Evolutionary conservation across 2,888 invertebrate genomes (phyloP), one percentile per base, ranked within the genome.

Genomic region (Volucella inanis): DNA sequence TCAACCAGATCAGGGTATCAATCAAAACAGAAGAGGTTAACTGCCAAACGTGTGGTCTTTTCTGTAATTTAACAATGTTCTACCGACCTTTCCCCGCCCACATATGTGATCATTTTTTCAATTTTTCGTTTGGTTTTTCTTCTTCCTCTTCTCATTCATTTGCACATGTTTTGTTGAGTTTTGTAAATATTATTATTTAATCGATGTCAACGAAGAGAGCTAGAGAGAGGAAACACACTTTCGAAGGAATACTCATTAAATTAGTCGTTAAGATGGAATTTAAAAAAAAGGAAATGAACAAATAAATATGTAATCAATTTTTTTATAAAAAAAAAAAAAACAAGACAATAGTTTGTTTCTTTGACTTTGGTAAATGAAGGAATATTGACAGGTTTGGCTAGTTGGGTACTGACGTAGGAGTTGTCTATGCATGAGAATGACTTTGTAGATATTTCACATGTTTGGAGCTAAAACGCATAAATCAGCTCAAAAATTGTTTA

Each of bases 11-110:
- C 88, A 87, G 12, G 82, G 87, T 15, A 88, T 86, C 45, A 83
- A 77, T 52, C 78, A 83, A 68, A 88, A 70, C 22, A 88, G 90
- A 75, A 87, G 91, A 83, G 91, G 91, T 68, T 91, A 88, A 88
- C 45, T n/a, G n/a, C 49, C 15, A 18, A 2, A 1, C 43, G 70
- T 49, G 8, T 18, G 22, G n/a, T 15, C 38, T 43, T 22, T 41
- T 15, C 64, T 59, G 45, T 61, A 67, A 67, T 15, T 71, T 75
- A 80, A 72, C 49, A 70, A 18, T 14, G 50, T 61, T 43, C 55
- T 57, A 61, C 67, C 38, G 8, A 8, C 45, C 39, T 18, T 14
- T 39, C 49, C 38, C 65, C 57, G 12, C 50, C 18, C 72, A 64
- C 50, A 64, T 67, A 18, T 39, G 22, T 67, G 62, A 77, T 67